A percentile compares a stretch with the other conserved stretches of the same genome.
These are phyloP conservation scores for Hypotaenidia okinawae DNA, from an alignment of 2,797 vertebrate species.

Conservation along the genomic window DNA sequence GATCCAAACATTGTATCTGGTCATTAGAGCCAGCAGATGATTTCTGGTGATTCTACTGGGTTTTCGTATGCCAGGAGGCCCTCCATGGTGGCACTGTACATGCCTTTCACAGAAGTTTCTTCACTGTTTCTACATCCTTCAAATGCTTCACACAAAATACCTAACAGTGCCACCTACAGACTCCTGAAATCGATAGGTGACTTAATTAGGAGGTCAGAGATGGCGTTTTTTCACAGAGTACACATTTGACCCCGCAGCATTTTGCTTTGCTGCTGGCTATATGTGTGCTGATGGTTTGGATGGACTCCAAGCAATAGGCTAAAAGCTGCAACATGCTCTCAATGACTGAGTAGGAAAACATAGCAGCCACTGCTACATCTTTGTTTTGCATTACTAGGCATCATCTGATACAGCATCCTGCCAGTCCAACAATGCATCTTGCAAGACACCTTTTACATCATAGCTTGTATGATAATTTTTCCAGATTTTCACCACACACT, in stretches of 20 bases:
- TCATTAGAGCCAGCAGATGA: neutral
- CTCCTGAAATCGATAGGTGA: neutral
- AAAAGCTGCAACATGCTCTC: neutral
- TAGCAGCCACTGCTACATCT: neutral
- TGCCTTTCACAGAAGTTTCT: neutral
- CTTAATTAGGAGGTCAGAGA: neutral
- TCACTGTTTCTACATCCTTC: neutral
- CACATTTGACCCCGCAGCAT: neutral
- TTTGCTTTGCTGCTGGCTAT: neutral
- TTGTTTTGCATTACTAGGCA: neutral
- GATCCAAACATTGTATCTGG: neutral
- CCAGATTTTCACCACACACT: neutral
- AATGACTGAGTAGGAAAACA: neutral
- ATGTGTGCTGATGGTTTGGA: neutral
- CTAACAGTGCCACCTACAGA: neutral
- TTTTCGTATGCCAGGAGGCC: neutral
- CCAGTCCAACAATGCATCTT: neutral
- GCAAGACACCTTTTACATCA: neutral
- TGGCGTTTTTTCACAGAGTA: neutral
- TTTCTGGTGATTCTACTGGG: neutral
- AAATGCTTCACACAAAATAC: neutral
- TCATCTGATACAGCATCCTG: neutral
- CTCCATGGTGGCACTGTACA: neutral
- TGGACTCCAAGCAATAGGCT: neutral
- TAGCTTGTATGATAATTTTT: neutral